Evolutionary conservation across 2,888 invertebrate genomes (phyloP).

Genomic region (Lasioglossum marginatum): DNA sequence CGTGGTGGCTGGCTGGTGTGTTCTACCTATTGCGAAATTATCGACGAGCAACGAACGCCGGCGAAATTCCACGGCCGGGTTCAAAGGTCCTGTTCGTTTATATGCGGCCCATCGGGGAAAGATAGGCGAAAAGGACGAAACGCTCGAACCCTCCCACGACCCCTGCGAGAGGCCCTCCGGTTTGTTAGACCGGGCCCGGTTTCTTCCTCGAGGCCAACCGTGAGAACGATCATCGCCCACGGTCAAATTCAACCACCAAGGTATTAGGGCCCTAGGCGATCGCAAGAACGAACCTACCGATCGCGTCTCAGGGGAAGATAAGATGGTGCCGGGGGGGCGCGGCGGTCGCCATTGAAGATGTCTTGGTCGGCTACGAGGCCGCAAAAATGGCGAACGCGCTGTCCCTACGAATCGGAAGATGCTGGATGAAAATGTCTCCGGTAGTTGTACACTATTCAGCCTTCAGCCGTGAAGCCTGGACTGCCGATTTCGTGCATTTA

Average conservation of each 20-base stretch:
- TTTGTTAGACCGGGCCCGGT: constrained; percentile 45
- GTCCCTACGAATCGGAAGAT: neutral
- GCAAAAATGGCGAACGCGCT: neutral
- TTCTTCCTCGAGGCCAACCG: constrained; percentile 67
- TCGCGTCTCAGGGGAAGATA: neutral
- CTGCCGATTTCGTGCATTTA: too few relatives aligned
- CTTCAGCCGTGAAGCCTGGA: too few relatives aligned
- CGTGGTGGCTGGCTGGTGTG: constrained; percentile 1
- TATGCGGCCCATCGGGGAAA: constrained; percentile 44
- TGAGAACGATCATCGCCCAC: constrained; percentile 79
- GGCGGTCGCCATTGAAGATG: neutral
- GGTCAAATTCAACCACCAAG: constrained; percentile 76
- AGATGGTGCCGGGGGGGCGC: neutral
- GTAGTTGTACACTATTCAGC: too few relatives aligned
- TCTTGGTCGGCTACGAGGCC: neutral
- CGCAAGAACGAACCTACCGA: constrained; percentile 50
- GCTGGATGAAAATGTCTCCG: neutral
- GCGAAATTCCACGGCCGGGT: constrained; percentile 76
- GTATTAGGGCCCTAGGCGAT: constrained; percentile 79
- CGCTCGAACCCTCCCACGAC: constrained; percentile 78
- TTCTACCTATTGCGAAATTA: constrained; percentile 56
- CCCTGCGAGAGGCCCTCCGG: constrained; percentile 63
- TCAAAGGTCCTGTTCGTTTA: constrained; percentile 74
- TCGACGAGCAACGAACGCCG: constrained; percentile 56
- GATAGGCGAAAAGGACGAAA: constrained; percentile 59